Conservation (phyloP, 2,113 vertebrate genomes). For the Bufo gargarizans region DNA sequence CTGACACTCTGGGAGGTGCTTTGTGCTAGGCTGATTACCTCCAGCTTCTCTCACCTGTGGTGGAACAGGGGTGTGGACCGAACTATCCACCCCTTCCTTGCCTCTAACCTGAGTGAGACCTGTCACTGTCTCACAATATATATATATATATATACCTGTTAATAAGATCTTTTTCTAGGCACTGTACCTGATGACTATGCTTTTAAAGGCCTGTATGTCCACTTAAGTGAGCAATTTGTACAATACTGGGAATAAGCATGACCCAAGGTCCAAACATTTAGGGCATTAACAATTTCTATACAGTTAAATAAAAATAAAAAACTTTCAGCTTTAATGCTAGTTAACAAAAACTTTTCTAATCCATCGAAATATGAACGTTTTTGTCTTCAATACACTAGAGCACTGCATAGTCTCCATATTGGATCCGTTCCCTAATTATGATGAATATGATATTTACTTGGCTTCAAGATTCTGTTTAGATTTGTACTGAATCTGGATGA, state of each 20-base stretch:
- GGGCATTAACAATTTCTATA: background rate
- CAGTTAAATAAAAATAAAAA: background rate
- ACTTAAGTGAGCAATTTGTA: no score
- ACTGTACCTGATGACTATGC: background rate
- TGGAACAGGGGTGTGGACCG: no score
- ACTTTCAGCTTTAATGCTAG: no score
- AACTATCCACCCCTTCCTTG: no score
- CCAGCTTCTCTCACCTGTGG: no score
- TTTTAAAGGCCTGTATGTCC: background rate
- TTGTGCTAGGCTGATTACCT: no score
- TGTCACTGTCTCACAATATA: no score
- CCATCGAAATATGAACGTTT: background rate
- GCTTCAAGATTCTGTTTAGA: background rate
- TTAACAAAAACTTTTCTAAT: background rate
- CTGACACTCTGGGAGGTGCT: no score
- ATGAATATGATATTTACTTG: background rate
- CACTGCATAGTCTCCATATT: background rate
- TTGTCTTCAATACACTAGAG: background rate
- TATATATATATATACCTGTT: background rate
- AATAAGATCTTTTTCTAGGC: background rate
- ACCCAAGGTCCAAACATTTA: background rate
- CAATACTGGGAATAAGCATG: no score
- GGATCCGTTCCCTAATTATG: background rate
- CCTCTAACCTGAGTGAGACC: no score
- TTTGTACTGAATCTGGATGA: slow-evolving; percentile 11